Evolutionary conservation across 2,797 vertebrate species (phyloP), one percentile per base, ranked within the genome.

Genomic region (Coilia nasus): DNA sequence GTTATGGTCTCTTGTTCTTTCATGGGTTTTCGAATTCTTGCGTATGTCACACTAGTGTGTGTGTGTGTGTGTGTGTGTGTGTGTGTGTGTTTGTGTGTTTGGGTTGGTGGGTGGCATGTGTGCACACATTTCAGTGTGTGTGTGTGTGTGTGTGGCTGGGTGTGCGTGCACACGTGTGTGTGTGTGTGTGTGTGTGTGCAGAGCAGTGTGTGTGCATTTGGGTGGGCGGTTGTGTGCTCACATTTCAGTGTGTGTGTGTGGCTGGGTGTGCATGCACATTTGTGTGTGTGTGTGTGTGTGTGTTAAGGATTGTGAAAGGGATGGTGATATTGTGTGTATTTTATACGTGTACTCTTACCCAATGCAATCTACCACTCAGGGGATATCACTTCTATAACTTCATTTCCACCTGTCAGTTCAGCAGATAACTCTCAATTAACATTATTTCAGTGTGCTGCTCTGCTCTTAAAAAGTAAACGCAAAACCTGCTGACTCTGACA

Each of bases 1-100:
- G 92, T 94, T 94, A 95, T 95, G 95, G 93, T 94, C 95, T 95
- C 94, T 91, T 92, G 88, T 91, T 91, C 93, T 94, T 93, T 93
- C 92, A 93, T 94, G 17, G 2, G 82, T 85, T 88, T 25, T 67
- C 82, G 81, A 3, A 7, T 17, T 41, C 35, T 41, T 41, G 19
- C 31, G 9, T n/a, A 60, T 6, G 57, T 83, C 35, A 41, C 2
- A 41, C 35, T 41, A 41, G 82, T 57, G 50, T 54, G 50, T 9
- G 7, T 54, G 50, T 54, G 50, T 54, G 12, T 67, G 62, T 67
- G 25, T 23, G 11, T 28, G 62, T 67, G 62, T 67, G 23, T 31
- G 62, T 67, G 62, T 67, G 62, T 31, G 82, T 82, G 82, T 54
- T 9, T 54, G 7, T 54, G 50, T 82, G 28, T 57, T 28, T 3